Evolutionary conservation across 1,140 invertebrate genomes (phyloP).

Genomic region (Rhagoletis pomonella): DNA sequence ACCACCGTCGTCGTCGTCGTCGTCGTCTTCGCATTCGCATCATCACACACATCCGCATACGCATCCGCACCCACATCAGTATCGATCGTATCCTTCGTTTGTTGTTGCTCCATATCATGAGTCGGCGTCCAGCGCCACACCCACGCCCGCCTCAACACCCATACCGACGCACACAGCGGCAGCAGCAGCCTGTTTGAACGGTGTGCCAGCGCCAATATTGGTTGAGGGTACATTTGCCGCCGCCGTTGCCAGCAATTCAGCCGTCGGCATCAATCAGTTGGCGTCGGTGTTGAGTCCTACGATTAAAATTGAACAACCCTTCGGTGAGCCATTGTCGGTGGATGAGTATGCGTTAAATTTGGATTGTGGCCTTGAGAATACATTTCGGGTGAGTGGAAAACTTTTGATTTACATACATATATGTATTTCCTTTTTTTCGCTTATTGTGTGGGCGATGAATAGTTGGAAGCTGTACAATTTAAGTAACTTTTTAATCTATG

Average conservation of each 20-base stretch:
- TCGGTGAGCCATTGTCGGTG: slow-evolving; percentile 63
- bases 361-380: slow-evolving; percentile 66
- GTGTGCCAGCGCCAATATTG: slow-evolving; percentile 54
- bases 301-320: slow-evolving; percentile 71
- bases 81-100: slow-evolving; percentile 71
- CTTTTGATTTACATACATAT: neutral
- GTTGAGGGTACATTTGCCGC: slow-evolving; percentile 66
- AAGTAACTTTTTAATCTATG: no score
- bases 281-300: slow-evolving; percentile 65
- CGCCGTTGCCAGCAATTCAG: slow-evolving; percentile 58
- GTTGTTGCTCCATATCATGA: slow-evolving; percentile 72
- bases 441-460: no score
- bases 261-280: slow-evolving; percentile 60
- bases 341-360: slow-evolving; percentile 68
- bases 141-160: slow-evolving; percentile 60
- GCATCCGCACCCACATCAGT: slow-evolving; percentile 61
- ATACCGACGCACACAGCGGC: slow-evolving; percentile 13
- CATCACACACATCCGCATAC: slow-evolving; percentile 18
- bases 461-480: no score
- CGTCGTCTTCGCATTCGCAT: slow-evolving; percentile 11
- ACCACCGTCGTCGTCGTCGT: neutral
- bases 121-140: slow-evolving; percentile 56
- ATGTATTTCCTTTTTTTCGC: neutral
- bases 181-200: slow-evolving; percentile 25
- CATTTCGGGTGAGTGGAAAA: slow-evolving; percentile 67